phyloP scores from a whole-genome alignment of 2,888 invertebrate species.

The Megaustenia siamemsis region DNA sequence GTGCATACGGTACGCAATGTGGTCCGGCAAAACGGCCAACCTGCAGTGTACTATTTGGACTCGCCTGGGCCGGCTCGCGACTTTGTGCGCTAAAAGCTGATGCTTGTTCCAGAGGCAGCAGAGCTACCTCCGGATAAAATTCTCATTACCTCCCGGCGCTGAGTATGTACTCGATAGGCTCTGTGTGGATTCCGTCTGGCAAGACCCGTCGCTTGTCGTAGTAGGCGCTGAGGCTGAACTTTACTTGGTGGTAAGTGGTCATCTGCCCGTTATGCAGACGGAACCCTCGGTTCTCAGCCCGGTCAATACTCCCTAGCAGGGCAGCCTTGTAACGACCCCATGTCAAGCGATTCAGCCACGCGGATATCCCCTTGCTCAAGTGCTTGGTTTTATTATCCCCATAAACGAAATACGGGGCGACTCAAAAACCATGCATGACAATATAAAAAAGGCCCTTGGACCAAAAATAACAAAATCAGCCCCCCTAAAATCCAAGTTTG shows the following conservation, averaged over 20 bases:
- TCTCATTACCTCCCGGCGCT: neutral
- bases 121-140: neutral
- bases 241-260: neutral
- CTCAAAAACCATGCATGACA: no score
- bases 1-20: neutral
- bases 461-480: no score
- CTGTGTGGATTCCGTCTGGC: slow-evolving; percentile 1
- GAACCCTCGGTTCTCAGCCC: neutral
- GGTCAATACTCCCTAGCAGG: neutral
- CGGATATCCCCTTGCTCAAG: neutral
- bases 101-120: neutral
- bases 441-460: no score
- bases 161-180: neutral
- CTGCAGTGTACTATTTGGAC: neutral
- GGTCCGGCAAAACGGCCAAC: neutral
- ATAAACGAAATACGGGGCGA: no score
- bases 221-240: neutral
- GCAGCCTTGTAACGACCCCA: neutral
- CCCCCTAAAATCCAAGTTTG: no score
- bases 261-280: neutral
- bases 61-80: neutral
- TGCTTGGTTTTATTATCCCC: neutral
- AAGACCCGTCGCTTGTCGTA: neutral
- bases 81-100: neutral
- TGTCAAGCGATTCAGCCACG: neutral